Evolutionary conservation across 2,113 vertebrate species (phyloP), one percentile per base, ranked within the genome.

Genomic region (Cygnus atratus): DNA sequence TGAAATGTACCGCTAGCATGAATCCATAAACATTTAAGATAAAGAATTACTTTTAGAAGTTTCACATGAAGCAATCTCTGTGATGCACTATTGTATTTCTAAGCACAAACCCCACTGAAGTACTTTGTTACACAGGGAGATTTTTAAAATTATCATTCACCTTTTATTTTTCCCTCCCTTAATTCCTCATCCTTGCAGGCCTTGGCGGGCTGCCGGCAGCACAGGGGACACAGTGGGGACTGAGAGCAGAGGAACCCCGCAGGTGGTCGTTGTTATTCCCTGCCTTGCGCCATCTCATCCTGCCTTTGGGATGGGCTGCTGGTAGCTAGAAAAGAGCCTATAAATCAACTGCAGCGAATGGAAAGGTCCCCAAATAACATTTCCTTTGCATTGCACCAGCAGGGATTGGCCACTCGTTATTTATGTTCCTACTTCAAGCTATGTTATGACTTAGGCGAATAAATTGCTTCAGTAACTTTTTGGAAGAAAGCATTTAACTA

Each of bases 231-330:
- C 5, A 16, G 13, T 57, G 65, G 29, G 28, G 37, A 83, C 72
- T 63, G 17, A 19, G n/a, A n/a, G 16, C 90, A 76, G 39, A 39
- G 43, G 26, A 70, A 59, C 4, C 3, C 43, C 2, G 37, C 26
- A 29, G 62, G 25, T 63, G 37, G 4, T 11, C 12, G 37, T 9
- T 41, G 37, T 55, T 24, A 74, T 5, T 46, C 61, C 41, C 81
- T 91, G 96, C 90, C 52, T 52, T 79, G 33, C 90, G 66, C 39
- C 77, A 66, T 92, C 92, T 95, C 84, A 65, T 84, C 68, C 58
- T 72, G 14, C 39, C n/a, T 26, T 72, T 44, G 71, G 63, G 58
- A 65, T 39, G 37, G 80, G 31, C 57, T 84, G 72, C 28, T 24
- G 10, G 68, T 1, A 90, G 73, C 73, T 72, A 46, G 26, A 75